Base-by-base conservation (phyloP, 2,888 invertebrate species). In the Polietes domitor region DNA sequence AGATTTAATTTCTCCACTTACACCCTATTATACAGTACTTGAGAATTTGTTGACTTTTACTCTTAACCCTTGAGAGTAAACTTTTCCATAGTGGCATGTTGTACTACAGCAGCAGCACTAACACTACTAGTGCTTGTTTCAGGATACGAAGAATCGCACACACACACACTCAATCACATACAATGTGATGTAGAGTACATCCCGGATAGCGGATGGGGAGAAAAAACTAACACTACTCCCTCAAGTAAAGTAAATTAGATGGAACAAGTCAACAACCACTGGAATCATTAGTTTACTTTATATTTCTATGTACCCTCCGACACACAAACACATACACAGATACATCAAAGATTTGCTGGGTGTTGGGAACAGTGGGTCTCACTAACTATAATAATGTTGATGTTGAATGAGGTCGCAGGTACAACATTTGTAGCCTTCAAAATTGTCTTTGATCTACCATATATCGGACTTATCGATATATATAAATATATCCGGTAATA, bases 181-280 rank as follows among this genome's bases (percentile, higher is more conserved):
- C 61, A 71, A 7, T 28, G 71, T 32, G 10, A n/a, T n/a, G n/a
- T 43, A 17, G 53, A 61, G 28, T n/a, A 37, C 37, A 61, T 17
- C 28, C 15, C 2, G 26, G 6, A 55, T 21, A 55, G 37, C 37
- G 6, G 12, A 28, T 0, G 61, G n/a, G n/a, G n/a, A n/a, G 77
- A 41, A 21, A 72, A 53, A 83, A 80, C 77, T 77, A 83, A 80
- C 80, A 74, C 68, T 77, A 50, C 58, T 74, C 77, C 37, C 74
- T 74, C 50, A 61, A 68, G 77, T 68, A 83, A 79, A 84, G 78
- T 81, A 84, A 84, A 84, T 84, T 84, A 84, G 84, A 84, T 84
- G 84, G 81, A 84, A 84, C 81, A 84, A 84, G 84, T 81, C 84
- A 84, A 84, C 84, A 84, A 84, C 81, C 84, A 84, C 84, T 84